phyloP scores from a whole-genome alignment of 1,140 invertebrate genomes.

The Cotesia chilonis region DNA sequence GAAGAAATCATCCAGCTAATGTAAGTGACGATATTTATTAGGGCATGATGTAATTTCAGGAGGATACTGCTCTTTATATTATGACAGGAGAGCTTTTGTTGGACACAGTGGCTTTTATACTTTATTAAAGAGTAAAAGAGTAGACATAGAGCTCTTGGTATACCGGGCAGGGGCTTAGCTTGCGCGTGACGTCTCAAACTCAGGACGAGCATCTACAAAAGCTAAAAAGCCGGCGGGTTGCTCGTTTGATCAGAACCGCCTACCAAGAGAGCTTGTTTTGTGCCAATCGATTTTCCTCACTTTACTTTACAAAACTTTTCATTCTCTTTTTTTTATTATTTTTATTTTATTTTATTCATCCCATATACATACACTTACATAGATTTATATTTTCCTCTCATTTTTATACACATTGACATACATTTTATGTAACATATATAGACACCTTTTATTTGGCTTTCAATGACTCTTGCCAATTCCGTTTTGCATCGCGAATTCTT shows the following conservation, averaged over 20 bases:
- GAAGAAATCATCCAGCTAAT: no score
- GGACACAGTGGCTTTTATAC: no score
- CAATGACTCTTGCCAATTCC: slow-evolving; percentile 32
- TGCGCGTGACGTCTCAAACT: slow-evolving; percentile 16
- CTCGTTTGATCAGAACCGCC: slow-evolving; percentile 39
- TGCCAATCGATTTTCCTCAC: slow-evolving; percentile 37
- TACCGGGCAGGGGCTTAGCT: not conserved
- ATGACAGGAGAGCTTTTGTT: no score
- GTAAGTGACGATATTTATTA: no score
- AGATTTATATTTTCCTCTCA: slow-evolving; percentile 3
- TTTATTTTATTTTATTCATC: not conserved
- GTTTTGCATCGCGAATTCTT: slow-evolving; percentile 35
- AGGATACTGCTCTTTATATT: no score
- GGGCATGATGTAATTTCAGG: no score
- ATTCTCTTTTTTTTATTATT: not conserved
- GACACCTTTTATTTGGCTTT: not conserved
- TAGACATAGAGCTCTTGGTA: no score
- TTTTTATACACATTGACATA: not conserved
- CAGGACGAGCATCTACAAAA: slow-evolving; percentile 25
- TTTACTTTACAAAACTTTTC: slow-evolving; percentile 5
- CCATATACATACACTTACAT: no score
- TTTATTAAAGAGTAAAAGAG: no score
- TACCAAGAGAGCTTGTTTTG: slow-evolving; percentile 36
- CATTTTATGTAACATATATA: slow-evolving; percentile 20
- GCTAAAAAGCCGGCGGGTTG: slow-evolving; percentile 38